Conservation (phyloP, 2,888 invertebrate genomes). For the Brachypterus glaber region DNA sequence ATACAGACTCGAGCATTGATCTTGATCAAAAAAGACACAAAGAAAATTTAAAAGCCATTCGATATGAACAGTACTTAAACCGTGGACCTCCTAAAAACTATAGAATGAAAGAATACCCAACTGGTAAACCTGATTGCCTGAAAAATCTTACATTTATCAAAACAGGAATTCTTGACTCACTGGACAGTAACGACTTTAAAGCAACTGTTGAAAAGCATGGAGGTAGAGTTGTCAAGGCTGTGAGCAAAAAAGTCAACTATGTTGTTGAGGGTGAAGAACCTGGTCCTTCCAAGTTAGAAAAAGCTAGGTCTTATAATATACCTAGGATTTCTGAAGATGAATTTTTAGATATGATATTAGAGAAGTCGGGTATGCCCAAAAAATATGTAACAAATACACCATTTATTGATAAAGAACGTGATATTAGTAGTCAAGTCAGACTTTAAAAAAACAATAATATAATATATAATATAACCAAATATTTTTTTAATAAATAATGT, state of each 20-base stretch:
- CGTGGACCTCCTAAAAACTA: too few relatives aligned
- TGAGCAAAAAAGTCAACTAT: constrained; percentile 66
- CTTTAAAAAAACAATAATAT: too few relatives aligned
- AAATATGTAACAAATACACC: constrained; percentile 27
- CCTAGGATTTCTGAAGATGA: constrained; percentile 72
- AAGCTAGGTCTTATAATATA: constrained; percentile 62
- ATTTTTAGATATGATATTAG: constrained; percentile 66
- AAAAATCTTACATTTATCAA: constrained; percentile 61
- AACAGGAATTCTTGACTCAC: constrained; percentile 81
- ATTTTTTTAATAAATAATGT: too few relatives aligned
- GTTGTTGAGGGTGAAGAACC: constrained; percentile 77
- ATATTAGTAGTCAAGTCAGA: too few relatives aligned
- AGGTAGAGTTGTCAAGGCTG: constrained; percentile 61
- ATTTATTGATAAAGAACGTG: too few relatives aligned
- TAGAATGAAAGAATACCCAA: too few relatives aligned
- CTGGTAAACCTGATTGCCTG: constrained; percentile 64
- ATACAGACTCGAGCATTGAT: too few relatives aligned
- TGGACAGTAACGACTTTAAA: constrained; percentile 72
- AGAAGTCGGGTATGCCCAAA: constrained; percentile 43
- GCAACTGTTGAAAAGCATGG: constrained; percentile 71
- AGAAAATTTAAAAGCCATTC: too few relatives aligned
- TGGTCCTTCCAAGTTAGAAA: constrained; percentile 74
- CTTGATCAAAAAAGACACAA: too few relatives aligned
- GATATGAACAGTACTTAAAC: too few relatives aligned
- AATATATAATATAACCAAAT: too few relatives aligned